These are phyloP conservation scores for Drosophila bifasciata DNA, from an alignment of 1,140 invertebrate genomes.

Conservation along the genomic window DNA sequence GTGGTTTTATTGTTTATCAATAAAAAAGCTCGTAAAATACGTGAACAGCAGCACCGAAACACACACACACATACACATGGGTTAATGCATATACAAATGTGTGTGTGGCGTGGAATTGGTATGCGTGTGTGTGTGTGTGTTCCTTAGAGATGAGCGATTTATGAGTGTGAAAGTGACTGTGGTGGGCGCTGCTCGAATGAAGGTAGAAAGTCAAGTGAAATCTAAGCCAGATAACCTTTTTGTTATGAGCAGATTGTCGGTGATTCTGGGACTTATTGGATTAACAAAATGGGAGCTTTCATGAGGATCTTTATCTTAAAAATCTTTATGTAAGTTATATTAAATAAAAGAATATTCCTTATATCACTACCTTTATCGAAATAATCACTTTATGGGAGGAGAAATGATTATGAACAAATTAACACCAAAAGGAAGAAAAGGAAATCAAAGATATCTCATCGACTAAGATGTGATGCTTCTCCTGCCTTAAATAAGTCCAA, in stretches of 20 bases:
- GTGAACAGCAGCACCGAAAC: conserved; percentile 47
- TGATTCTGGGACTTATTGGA: background rate
- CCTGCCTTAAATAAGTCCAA: no score
- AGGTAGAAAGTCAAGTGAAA: conserved; percentile 1
- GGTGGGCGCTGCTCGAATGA: background rate
- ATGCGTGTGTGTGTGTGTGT: conserved; percentile 3
- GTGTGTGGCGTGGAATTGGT: background rate
- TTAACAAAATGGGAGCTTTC: background rate
- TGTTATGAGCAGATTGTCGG: conserved; percentile 6
- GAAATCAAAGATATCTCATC: background rate
- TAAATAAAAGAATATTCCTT: background rate
- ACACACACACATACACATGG: conserved; percentile 28
- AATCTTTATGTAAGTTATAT: background rate
- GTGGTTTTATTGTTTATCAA: conserved; percentile 79
- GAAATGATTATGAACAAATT: background rate
- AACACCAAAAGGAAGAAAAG: no score
- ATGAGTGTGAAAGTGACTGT: conserved; percentile 14
- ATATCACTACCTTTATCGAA: background rate
- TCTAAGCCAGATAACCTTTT: conserved; percentile 25
- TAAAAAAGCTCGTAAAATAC: conserved; percentile 77
- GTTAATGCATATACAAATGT: conserved; percentile 9
- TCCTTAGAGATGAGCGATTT: conserved; percentile 41
- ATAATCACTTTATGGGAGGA: background rate
- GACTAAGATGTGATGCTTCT: background rate
- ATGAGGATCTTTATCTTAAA: background rate